Conservation (phyloP, 2,888 invertebrate genomes). For the Corbicula japonica region DNA sequence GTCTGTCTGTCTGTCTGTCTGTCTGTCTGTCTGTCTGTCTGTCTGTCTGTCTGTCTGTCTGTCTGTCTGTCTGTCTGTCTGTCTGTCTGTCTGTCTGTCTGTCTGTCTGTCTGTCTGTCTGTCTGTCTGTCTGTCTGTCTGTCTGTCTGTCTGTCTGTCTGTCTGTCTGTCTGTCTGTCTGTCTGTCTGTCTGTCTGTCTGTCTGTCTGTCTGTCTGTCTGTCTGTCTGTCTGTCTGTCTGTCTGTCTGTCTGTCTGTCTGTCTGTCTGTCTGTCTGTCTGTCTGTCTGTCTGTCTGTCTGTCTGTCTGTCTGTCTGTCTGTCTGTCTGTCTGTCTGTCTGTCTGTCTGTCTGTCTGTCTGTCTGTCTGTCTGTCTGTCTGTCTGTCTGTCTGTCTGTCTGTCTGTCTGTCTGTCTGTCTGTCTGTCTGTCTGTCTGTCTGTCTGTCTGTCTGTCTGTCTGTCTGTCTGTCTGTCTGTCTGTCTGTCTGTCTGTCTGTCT, state of each 20-base stretch:
- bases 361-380: conserved; percentile 11
- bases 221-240: conserved; percentile 11
- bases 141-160: conserved; percentile 11
- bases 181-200: conserved; percentile 11
- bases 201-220: conserved; percentile 11
- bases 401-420: conserved; percentile 11
- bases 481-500: conserved; percentile 11
- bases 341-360: conserved; percentile 11
- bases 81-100: conserved; percentile 11
- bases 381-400: conserved; percentile 11
- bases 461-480: conserved; percentile 11
- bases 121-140: conserved; percentile 11
- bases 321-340: conserved; percentile 11
- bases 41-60: conserved; percentile 11
- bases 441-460: conserved; percentile 11
- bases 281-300: conserved; percentile 11
- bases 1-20: conserved; percentile 11
- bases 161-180: conserved; percentile 11
- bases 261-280: conserved; percentile 11
- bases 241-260: conserved; percentile 11
- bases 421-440: conserved; percentile 11
- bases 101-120: conserved; percentile 11
- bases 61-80: conserved; percentile 11
- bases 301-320: conserved; percentile 11
- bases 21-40: conserved; percentile 11